Evolutionary conservation across 2,888 invertebrate genomes (phyloP).

Genomic region (Shargacucullia verbasci): DNA sequence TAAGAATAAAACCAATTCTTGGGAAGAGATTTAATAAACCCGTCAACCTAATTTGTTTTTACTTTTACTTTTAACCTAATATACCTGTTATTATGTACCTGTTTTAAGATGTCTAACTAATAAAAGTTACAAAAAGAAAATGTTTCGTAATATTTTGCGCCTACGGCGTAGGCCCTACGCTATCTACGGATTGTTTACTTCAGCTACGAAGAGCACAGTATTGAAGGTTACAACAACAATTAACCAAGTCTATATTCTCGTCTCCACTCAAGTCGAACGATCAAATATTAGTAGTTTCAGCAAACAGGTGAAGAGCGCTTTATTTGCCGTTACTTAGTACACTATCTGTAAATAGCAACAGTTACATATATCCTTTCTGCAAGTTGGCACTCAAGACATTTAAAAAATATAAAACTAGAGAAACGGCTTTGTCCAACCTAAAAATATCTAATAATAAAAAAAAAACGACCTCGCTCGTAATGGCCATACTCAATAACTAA

Average conservation of each 20-base stretch:
- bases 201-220: slow-evolving; percentile 1
- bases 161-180: slow-evolving; percentile 7
- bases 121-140: too few species aligned
- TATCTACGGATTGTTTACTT: too few species aligned
- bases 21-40: too few species aligned
- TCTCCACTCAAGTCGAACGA: slow-evolving; percentile 3
- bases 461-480: slow-evolving; percentile 15
- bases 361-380: background rate
- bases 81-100: too few species aligned
- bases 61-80: too few species aligned
- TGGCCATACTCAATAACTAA: slow-evolving; percentile 39
- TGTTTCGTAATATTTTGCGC: too few species aligned
- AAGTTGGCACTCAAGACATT: background rate
- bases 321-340: slow-evolving; percentile 8
- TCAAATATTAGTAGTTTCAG: background rate
- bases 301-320: too few species aligned
- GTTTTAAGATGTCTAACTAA: too few species aligned
- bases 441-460: slow-evolving; percentile 9
- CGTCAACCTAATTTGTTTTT: too few species aligned
- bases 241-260: slow-evolving; percentile 2
- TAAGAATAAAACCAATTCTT: too few species aligned
- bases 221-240: background rate
- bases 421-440: background rate
- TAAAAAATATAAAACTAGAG: background rate
- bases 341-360: background rate